Conservation (phyloP, 2,797 vertebrate species). For the Falco novaeseelandiae region DNA sequence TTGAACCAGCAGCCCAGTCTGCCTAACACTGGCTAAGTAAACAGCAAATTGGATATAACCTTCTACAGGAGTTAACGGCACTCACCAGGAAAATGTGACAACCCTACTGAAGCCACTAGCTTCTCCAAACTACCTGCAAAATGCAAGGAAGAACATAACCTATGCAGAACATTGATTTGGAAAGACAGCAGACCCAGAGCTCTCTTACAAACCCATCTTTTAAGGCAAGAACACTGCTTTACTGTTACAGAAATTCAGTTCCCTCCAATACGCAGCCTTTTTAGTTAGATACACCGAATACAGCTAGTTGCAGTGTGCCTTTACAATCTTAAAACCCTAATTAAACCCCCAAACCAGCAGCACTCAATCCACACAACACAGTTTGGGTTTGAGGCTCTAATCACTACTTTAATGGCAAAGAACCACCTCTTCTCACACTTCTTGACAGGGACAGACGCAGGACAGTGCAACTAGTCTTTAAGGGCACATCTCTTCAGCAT, state of each 20-base stretch:
- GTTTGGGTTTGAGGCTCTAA: not conserved
- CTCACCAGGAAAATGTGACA: not conserved
- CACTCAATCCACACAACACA: fast-evolving
- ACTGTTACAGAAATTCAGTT: not conserved
- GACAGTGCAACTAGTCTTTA: not conserved
- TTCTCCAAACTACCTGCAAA: not conserved
- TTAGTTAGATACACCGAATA: not conserved
- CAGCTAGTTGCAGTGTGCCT: not conserved
- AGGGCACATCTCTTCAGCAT: not conserved
- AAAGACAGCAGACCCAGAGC: not conserved
- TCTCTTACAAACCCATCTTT: not conserved
- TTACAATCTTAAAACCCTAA: not conserved
- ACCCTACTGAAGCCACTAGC: not conserved
- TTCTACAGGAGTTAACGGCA: not conserved
- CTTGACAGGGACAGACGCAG: not conserved
- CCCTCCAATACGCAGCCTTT: not conserved
- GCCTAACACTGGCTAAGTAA: not conserved
- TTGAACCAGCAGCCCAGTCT: not conserved
- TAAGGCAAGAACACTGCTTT: not conserved
- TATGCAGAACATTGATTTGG: not conserved
- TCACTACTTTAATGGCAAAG: not conserved
- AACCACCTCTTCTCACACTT: not conserved
- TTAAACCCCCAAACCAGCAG: not conserved
- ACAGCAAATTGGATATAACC: not conserved
- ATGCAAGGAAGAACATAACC: not conserved